A percentile compares a stretch with the other conserved stretches of the same genome.
Evolutionary conservation across 2,113 vertebrate species (phyloP).

Genomic region (Neogale vison): DNA sequence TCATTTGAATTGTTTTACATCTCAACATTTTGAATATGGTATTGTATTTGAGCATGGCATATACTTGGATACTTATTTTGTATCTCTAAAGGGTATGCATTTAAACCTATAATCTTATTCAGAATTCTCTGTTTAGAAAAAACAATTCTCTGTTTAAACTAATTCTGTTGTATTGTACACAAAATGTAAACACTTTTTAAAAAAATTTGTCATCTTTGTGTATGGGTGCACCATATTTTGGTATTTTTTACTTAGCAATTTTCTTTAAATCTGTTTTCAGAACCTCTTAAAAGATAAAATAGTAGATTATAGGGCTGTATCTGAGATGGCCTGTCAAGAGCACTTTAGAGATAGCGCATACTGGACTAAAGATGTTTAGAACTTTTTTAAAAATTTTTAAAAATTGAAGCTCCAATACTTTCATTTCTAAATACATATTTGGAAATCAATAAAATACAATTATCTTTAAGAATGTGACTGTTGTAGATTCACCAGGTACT

Average conservation of each 20-base stretch:
- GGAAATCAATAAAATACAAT: background rate
- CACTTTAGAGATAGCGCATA: conserved; percentile 12
- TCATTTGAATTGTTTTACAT: conserved; percentile 41
- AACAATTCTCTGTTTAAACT: conserved; percentile 16
- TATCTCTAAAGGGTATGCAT: background rate
- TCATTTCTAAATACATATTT: conserved; percentile 19
- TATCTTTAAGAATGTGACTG: background rate
- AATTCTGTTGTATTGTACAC: background rate
- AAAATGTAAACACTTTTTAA: background rate
- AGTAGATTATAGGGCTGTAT: background rate
- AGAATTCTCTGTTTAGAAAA: conserved; percentile 1
- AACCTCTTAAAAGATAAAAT: conserved; percentile 23
- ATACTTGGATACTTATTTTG: background rate
- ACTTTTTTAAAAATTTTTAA: background rate
- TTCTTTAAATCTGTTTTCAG: conserved; percentile 21
- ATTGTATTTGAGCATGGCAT: background rate
- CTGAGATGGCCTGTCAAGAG: background rate
- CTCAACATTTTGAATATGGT: background rate
- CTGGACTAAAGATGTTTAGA: conserved; percentile 15
- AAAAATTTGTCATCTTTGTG: background rate
- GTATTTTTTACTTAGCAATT: conserved; percentile 25
- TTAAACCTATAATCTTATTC: conserved; percentile 21
- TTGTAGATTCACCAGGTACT: background rate
- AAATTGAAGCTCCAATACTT: conserved; percentile 11
- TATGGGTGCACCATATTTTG: background rate